These are phyloP conservation scores for Phenganax subtilis DNA, from an alignment of 92 coral and sea anemone species.

Conservation along the genomic window DNA sequence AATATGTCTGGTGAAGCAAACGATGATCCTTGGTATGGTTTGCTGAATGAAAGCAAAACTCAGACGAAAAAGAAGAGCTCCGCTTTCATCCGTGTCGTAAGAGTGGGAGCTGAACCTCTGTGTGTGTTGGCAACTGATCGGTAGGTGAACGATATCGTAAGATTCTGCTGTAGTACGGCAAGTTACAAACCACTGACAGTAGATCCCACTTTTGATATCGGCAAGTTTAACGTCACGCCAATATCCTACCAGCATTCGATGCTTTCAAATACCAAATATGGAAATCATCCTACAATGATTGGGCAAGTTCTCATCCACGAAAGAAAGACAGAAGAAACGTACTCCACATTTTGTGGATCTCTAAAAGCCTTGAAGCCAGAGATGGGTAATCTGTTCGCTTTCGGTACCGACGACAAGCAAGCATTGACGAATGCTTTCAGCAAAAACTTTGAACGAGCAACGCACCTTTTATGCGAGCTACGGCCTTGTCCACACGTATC, in stretches of 20 bases:
- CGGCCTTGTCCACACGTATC: too few species aligned
- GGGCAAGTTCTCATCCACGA: conserved; percentile 56
- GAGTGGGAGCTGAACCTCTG: conserved; percentile 56
- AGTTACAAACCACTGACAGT: conserved; percentile 51
- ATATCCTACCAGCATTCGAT: conserved; percentile 50
- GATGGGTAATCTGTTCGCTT: conserved; percentile 43
- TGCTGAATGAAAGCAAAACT: conserved; percentile 7
- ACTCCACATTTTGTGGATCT: conserved; percentile 51
- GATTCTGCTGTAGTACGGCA: conserved; percentile 49
- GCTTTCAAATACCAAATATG: conserved; percentile 40
- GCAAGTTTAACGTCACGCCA: too few species aligned
- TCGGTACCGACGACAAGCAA: conserved; percentile 52
- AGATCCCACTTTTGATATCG: too few species aligned
- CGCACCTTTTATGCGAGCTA: not conserved
- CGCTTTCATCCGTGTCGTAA: conserved; percentile 54
- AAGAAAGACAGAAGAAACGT: conserved; percentile 48
- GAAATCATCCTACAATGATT: conserved; percentile 51
- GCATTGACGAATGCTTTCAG: conserved; percentile 31
- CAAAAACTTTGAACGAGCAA: conserved; percentile 39
- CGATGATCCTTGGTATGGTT: too few species aligned
- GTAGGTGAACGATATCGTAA: conserved; percentile 26
- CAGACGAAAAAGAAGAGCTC: conserved; percentile 14
- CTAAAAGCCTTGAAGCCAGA: conserved; percentile 50
- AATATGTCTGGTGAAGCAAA: not conserved
- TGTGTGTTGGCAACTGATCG: conserved; percentile 30